Percentiles rank a stretch among this genome's conserved stretches.
Evolutionary conservation across 2,888 invertebrate genomes (phyloP).

Genomic region (Gisinianus flammeolus): DNA sequence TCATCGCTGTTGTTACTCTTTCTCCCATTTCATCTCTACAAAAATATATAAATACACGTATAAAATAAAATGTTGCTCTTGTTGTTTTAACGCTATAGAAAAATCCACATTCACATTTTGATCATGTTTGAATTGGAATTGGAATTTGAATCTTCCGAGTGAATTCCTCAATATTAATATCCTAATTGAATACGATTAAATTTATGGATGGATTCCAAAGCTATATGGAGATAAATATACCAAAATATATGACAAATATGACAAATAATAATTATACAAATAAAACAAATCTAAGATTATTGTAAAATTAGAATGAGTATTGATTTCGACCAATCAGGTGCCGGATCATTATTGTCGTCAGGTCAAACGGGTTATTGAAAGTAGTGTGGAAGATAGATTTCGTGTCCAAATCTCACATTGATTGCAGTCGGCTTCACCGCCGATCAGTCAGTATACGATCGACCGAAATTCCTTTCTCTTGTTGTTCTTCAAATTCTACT

Average conservation of each 20-base stretch:
- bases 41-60: too few relatives aligned
- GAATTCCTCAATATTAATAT: too few relatives aligned
- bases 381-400: slow-evolving; percentile 24
- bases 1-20: too few relatives aligned
- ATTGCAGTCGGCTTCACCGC: background rate
- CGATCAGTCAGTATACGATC: background rate
- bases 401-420: background rate
- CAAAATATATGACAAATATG: too few relatives aligned
- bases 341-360: background rate
- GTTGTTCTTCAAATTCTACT: background rate
- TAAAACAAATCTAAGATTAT: background rate
- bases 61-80: too few relatives aligned
- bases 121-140: too few relatives aligned
- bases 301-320: background rate
- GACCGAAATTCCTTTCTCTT: background rate
- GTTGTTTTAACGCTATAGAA: too few relatives aligned
- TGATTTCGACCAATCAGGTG: background rate
- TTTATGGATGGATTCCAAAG: background rate
- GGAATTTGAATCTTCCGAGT: too few relatives aligned
- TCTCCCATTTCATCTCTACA: too few relatives aligned
- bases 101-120: too few relatives aligned
- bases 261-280: background rate
- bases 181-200: too few relatives aligned
- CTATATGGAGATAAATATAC: too few relatives aligned
- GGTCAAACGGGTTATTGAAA: slow-evolving; percentile 23